Base-by-base conservation (phyloP, 2,113 vertebrate genomes). In the Tringa solitaria region DNA sequence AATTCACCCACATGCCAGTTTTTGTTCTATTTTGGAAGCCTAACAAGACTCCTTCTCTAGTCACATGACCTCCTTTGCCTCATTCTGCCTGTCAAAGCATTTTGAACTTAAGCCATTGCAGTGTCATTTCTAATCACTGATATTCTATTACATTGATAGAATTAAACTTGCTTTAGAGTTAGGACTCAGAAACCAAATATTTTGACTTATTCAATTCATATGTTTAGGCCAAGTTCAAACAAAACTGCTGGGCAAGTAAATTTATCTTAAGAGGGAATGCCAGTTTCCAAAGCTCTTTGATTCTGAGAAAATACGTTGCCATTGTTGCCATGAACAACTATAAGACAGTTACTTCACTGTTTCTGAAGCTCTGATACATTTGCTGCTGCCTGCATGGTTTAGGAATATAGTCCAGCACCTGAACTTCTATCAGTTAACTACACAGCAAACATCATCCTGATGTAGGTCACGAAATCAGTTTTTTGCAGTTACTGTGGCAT, bases 1-100 rank as follows among this genome's bases (percentile, higher is more conserved):
- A 94, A 81, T 84, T 96, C 95, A 94, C 87, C 89, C 94, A 94
- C 93, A 76, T 33, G 19, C 57, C 85, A 84, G 85, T 41, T 94
- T 84, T 85, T 89, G 33, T 57, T n/a, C 88, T 94, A 88, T 95
- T 94, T 82, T 73, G 20, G 87, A 95, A 89, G 53, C 37, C 63
- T 89, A 92, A 76, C 27, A 2, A 86, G 79, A 82, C 37, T 74
- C 16, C 81, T 87, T 63, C 53, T 92, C 65, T 78, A 90, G 82
- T 91, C 93, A 96, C 41, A 90, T 82, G 88, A 50, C 69, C 60
- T 63, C 54, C 63, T 80, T 50, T 22, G 10, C 87, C 60, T 93
- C 75, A 60, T 86, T 90, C 86, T 91, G 45, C 76, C 69, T 78
- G 81, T 84, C 84, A 94, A 64, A 90, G 74, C 61, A 90, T 37